Base-by-base conservation (phyloP, 1,140 invertebrate genomes). In the Rhyacophila brunnea region DNA sequence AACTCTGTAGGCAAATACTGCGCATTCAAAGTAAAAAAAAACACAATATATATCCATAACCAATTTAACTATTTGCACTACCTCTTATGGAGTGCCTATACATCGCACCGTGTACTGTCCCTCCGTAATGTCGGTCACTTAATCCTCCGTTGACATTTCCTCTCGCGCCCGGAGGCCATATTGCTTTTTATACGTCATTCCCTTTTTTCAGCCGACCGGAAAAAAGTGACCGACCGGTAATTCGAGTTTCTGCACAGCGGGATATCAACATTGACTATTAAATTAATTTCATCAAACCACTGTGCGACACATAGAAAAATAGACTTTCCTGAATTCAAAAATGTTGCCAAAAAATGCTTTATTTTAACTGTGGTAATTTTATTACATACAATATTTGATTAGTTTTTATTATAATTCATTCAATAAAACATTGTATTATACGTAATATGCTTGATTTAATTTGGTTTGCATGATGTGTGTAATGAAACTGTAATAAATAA, bases 131-230 rank as follows among this genome's bases (percentile, higher is more conserved):
- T 59, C 32, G 56, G 56, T 59, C 61, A 64, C 56, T 59, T 64
- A 64, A 64, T 64, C 61, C 56, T 43, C 2, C 44, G 55, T 56
- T 59, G 61, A 64, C 61, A 58, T 59, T 40, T 55, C 50, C 61
- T 44, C 50, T 36, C 54, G 23, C 23, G 23, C 23, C n/a, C 54
- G 53, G 9, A 20, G 47, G 60, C 48, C 59, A 61, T 61, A 61
- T 56, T 61, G 59, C 58, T 54, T 60, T 57, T 52, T 49, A 49
- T 53, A 48, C 47, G 46, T 54, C 48, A 45, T 47, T 56, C 60
- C 50, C 42, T 58, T 63, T 58, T 58, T 62, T 35, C 40, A 15
- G 28, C 36, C 40, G 35, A 18, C 34, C 28, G 36, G 15, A 52
- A 57, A 62, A 61, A 62, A 62, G 45, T 35, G 42, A 34, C 47